Evolutionary conservation across 1,140 invertebrate species (phyloP), one percentile per base, ranked within the genome.

Genomic region (Bombus impatiens): DNA sequence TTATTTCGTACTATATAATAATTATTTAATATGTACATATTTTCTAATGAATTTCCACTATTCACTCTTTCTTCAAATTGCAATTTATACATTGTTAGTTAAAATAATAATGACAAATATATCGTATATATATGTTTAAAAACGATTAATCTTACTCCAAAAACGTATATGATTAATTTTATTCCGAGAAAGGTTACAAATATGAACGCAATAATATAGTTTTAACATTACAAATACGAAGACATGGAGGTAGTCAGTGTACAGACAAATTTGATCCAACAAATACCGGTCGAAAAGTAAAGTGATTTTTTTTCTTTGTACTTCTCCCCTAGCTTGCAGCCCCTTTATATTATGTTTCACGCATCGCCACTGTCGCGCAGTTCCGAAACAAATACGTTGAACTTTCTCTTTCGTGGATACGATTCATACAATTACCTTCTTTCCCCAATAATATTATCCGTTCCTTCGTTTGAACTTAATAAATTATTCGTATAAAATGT

Each of bases 261-360:
- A 32, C 13, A 32, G 22, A 44, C 72, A 72, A 80, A 62, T 71
- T 37, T 32, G 22, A 72, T 47, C 9, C 42, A 40, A 47, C 18
- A 72, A 79, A 80, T 80, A 70, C 68, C 32, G 22, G 15, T 59
- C 9, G 68, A 85, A 80, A 62, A 37, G 35, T 22, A 57, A 15
- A 72, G 18, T 22, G 32, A 62, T 9, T 71, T 37, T 59, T 80
- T 72, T 72, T 71, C 68, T 80, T 80, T 47, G 32, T 25, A n/a
- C 13, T 67, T 57, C 44, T 59, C 82, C 67, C 47, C 32, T 44
- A 67, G 22, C 22, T 65, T 40, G 22, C 40, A 47, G 40, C 40
- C 77, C 76, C 53, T 59, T 80, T 85, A 85, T 79, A 80, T 62
- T 83, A 35, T 37, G 28, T 84, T 71, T 68, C 47, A 79, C n/a